Evolutionary conservation across 2,888 invertebrate species (phyloP), one percentile per base, ranked within the genome.

Genomic region (Sipunculus nudus): DNA sequence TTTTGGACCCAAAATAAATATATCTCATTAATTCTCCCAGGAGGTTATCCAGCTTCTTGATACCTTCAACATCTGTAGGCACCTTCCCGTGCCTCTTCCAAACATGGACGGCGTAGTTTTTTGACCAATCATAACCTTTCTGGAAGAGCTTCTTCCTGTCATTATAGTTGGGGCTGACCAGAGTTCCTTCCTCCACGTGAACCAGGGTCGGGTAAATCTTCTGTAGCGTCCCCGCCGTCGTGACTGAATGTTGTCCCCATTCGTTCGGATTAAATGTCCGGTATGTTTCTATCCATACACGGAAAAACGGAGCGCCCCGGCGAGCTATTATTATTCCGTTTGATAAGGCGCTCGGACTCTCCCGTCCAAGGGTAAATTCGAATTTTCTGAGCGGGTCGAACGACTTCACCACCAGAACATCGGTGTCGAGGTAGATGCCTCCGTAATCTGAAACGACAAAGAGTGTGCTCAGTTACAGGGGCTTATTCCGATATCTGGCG

Each of bases 91-190:
- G 23, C 3, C 65, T 28, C 32, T 58, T 23, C 54, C 55, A 74
- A 39, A 78, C 46, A 41, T 78, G 77, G n/a, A 77, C 63, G n/a
- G 74, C 75, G 53, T 73, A 73, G 50, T 70, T 69, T n/a, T 62
- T 25, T 13, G 60, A 49, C 66, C 66, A 66, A 43, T 66, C 58
- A 31, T 66, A 65, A 32, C 45, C 31, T 5, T 23, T 25, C 3
- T 32, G 13, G 52, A 43, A 66, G 23, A 66, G 38, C 38, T 46
- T 45, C 1, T 40, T 25, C 8, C 13, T 13, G 29, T 61, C 55
- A 23, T 19, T 19, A 56, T 57, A 66, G 38, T 45, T 61, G 3
- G 66, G 66, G 6, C 40, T 48, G 10, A 53, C 25, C 3, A 66
- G 40, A 16, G 35, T 40, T 6, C 40, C 48, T 21, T 58, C 49